Conservation (phyloP, 2,888 invertebrate species). For the Argyra leucocephala region DNA sequence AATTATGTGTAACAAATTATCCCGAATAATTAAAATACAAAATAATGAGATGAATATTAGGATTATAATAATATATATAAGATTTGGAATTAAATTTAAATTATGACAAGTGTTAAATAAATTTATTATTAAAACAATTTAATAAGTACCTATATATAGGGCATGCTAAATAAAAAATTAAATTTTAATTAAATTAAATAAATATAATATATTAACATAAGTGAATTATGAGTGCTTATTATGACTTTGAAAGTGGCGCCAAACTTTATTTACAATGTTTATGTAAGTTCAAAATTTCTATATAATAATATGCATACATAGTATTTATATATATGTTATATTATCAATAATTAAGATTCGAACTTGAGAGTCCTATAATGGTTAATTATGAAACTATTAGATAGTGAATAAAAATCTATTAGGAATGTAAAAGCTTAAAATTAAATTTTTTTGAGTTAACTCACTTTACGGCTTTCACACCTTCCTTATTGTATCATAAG, state of each 20-base stretch:
- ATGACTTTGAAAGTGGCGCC: slow-evolving; percentile 38
- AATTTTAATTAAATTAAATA: slow-evolving; percentile 5
- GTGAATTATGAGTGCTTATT: slow-evolving; percentile 33
- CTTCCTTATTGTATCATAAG: no score
- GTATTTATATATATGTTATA: not conserved
- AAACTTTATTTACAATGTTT: slow-evolving; percentile 42
- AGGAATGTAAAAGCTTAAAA: no score
- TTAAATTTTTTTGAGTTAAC: no score
- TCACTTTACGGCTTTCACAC: no score
- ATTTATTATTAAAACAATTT: not conserved
- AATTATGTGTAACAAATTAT: not conserved
- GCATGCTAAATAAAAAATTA: no score
- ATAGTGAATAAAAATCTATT: no score
- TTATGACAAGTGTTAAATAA: not conserved
- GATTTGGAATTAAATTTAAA: not conserved
- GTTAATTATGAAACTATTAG: no score
- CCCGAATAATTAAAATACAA: not conserved
- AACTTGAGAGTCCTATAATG: no score
- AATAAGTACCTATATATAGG: no score
- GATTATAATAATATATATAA: not conserved
- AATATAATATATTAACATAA: not conserved
- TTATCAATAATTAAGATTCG: no score
- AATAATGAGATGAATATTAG: not conserved
- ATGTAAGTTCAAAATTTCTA: slow-evolving; percentile 29
- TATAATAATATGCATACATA: slow-evolving; percentile 6